A percentile compares a stretch with the other conserved stretches of the same genome.
Conservation (phyloP, 2,797 vertebrate genomes). For the Pelochelys cantorii region DNA sequence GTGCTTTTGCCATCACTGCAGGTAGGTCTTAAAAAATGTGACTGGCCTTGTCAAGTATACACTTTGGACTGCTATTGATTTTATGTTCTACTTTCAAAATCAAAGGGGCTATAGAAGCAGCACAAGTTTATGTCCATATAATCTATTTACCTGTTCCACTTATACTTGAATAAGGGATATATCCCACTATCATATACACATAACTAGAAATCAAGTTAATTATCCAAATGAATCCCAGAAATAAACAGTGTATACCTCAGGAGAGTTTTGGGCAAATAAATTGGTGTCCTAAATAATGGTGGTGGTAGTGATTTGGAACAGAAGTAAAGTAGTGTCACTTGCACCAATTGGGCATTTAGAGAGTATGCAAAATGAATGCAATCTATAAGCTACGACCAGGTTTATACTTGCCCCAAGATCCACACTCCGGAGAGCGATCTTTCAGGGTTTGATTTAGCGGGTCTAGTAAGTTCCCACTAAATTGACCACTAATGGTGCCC, state of each 20-base stretch:
- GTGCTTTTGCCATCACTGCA: neutral
- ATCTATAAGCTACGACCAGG: neutral
- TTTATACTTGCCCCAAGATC: too few relatives aligned
- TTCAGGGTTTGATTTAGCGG: too few relatives aligned
- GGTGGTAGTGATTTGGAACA: neutral
- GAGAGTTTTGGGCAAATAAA: neutral
- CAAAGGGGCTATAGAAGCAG: neutral
- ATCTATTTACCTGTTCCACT: neutral
- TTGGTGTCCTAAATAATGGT: neutral
- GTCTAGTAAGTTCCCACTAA: too few relatives aligned
- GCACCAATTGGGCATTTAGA: neutral
- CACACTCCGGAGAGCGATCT: too few relatives aligned
- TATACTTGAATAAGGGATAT: neutral
- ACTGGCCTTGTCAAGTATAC: neutral
- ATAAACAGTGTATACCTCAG: rapidly evolving
- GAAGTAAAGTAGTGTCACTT: neutral
- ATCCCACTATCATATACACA: neutral
- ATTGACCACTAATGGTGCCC: too few relatives aligned
- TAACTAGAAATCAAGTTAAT: neutral
- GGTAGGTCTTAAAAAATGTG: neutral
- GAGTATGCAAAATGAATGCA: neutral
- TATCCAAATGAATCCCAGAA: neutral
- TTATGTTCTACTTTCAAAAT: neutral
- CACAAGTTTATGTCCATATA: neutral
- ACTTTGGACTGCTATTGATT: neutral